A percentile compares a stretch with the other conserved stretches of the same genome.
phyloP scores from a whole-genome alignment of 2,888 invertebrate species.

The Allygus modestus region DNA sequence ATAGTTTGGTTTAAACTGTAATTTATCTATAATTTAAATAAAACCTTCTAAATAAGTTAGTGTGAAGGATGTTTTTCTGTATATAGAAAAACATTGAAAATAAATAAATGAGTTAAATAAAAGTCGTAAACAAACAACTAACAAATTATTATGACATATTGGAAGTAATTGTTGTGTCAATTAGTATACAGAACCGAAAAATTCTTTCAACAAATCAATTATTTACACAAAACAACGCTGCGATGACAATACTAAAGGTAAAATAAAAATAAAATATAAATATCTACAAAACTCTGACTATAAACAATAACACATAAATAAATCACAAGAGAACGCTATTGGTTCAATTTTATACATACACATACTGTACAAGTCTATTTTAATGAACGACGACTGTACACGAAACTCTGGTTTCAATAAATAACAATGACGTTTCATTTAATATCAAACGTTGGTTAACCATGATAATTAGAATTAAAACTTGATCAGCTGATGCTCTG shows the following conservation, averaged over 20 bases:
- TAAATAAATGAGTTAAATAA: no score
- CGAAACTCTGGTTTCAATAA: constrained; percentile 12
- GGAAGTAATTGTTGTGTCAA: no score
- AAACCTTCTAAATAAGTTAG: no score
- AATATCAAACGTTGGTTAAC: background rate
- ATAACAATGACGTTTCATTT: background rate
- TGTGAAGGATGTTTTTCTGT: no score
- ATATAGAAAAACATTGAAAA: no score
- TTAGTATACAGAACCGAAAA: no score
- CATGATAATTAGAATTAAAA: no score
- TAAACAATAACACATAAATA: constrained; percentile 57
- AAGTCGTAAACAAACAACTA: no score
- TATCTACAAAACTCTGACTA: constrained; percentile 46
- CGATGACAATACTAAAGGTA: background rate
- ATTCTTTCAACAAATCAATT: constrained; percentile 7
- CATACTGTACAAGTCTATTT: constrained; percentile 34
- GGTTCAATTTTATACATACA: constrained; percentile 42
- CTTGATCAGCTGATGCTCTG: no score
- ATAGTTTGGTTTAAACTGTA: no score
- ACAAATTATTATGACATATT: no score
- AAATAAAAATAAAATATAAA: constrained; percentile 39
- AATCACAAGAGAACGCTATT: constrained; percentile 36
- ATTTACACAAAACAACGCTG: constrained; percentile 3
- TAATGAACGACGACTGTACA: constrained; percentile 43
- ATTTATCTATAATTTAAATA: no score